Conservation (phyloP, 2,113 vertebrate genomes). For the Australoheros scitulus region DNA sequence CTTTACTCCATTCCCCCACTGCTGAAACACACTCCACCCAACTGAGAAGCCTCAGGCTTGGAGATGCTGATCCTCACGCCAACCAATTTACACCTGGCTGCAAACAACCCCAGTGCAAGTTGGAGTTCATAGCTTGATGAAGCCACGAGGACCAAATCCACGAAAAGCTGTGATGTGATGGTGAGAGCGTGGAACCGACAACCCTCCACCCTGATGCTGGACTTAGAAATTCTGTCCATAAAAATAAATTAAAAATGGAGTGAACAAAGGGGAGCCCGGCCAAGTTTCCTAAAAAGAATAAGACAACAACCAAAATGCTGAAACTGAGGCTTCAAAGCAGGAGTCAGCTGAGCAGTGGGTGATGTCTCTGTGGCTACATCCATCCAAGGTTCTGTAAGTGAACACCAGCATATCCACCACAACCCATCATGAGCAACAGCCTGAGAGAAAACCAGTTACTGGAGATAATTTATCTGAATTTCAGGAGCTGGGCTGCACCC, state of each 20-base stretch:
- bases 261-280: neutral
- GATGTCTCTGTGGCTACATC: neutral
- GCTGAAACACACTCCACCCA: accelerated
- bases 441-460: neutral
- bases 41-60: neutral
- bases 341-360: neutral
- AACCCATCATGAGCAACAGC: neutral
- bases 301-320: neutral
- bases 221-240: neutral
- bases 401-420: neutral
- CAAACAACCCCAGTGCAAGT: neutral
- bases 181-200: neutral
- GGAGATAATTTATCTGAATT: neutral
- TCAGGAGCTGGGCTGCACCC: neutral
- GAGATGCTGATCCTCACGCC: neutral
- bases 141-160: neutral
- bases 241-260: neutral
- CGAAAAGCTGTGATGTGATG: neutral
- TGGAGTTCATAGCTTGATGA: neutral
- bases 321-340: neutral
- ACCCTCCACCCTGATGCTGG: neutral
- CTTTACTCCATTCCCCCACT: neutral
- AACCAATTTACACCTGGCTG: neutral
- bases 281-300: neutral
- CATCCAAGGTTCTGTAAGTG: neutral